Evolutionary conservation across 1,140 invertebrate species (phyloP), one percentile per base, ranked within the genome.

Genomic region (Eumaeus atala): DNA sequence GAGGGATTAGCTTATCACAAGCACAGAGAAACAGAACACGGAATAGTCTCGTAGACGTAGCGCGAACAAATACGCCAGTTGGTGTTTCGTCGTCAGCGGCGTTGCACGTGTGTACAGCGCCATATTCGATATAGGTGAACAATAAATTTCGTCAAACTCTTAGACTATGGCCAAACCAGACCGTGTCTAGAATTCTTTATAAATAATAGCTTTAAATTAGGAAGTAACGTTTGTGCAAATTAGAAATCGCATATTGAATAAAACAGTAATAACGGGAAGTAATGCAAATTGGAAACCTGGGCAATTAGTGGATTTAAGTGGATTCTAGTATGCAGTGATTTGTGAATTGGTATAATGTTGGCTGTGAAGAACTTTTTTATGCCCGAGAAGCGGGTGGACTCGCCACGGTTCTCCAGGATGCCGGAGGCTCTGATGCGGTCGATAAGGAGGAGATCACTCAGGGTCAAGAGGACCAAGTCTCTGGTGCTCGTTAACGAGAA

Each of bases 381-480:
- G 77, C 91, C 91, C 17, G 91, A 91, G 63, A 90, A 90, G 59
- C 88, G 89, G 66, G 88, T 90, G 68, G 86, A 90, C 64, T 88
- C 88, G 18, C 89, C 90, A 49, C 72, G 82, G 56, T 87, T 88
- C 55, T 85, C 82, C 3, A 76, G 91, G 56, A 91, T 91, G 90
- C 91, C 91, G 0, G 91, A 92, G 76, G 90, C 90, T 49, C 89
- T 93, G 59, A 86, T 93, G 67, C 86, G 92, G 38, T 92, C 91
- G 42, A 91, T 93, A 58, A 87, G 91, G 58, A 74, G 92, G 49
- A 74, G 92, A 50, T 93, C 92, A 0, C 75, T 93, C 58, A 78
- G 92, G 48, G 90, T 92, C 8, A 93, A 92, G 76, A 87, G 92
- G 62, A 91, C 92, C 56, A 93, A 92, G 76, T 91, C 91, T 40